phyloP scores from a whole-genome alignment of 2,888 invertebrate species.

The Catonia carolina region DNA sequence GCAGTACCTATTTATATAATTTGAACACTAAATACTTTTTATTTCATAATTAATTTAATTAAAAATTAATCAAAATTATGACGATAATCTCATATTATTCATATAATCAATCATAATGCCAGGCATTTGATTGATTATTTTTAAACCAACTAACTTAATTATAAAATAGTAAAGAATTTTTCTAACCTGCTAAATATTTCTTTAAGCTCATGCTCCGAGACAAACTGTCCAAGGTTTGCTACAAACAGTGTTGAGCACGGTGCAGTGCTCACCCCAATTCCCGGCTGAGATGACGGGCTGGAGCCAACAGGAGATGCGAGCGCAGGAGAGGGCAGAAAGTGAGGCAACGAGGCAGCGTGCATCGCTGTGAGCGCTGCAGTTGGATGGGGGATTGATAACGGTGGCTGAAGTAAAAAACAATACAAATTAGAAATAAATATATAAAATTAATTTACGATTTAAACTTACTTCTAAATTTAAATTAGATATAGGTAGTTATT shows the following conservation, averaged over 20 bases:
- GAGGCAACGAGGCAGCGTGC: constrained; percentile 63
- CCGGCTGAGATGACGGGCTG: constrained; percentile 52
- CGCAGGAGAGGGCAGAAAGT: constrained; percentile 88
- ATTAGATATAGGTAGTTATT: no score
- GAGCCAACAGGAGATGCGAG: constrained; percentile 61
- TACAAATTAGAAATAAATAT: no score
- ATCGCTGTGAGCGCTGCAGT: constrained; percentile 58
- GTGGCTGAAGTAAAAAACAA: constrained; percentile 12
- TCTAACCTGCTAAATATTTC: constrained; percentile 94
- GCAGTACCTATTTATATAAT: no score
- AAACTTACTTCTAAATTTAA: no score
- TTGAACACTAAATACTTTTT: no score
- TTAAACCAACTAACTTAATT: no score
- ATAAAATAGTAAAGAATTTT: background rate
- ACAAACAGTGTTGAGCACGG: constrained; percentile 98
- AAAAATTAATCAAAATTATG: no score
- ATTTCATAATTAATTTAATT: no score
- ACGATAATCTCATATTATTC: no score
- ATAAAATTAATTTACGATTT: no score
- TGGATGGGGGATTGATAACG: constrained; percentile 54
- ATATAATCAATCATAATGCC: no score
- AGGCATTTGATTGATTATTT: no score
- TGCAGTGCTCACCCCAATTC: constrained; percentile 54
- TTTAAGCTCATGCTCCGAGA: constrained; percentile 96
- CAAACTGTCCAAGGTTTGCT: constrained; percentile 95